Base-by-base conservation (phyloP, 1,140 invertebrate species). In the Melitaea cinxia region DNA sequence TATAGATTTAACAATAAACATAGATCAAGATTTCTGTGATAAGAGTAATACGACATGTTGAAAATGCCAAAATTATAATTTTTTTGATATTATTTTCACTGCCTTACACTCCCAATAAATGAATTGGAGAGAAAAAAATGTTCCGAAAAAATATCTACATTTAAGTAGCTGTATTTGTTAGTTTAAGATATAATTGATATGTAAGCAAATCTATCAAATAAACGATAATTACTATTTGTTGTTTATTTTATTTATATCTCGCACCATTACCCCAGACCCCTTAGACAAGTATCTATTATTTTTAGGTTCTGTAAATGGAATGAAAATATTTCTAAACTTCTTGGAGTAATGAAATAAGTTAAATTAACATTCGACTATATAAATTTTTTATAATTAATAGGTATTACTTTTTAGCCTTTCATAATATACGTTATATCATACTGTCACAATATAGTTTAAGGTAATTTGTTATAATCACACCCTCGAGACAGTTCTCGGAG, bases 161-260 rank as follows among this genome's bases (percentile, higher is more conserved):
- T 62, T 54, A 52, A 37, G 57, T 60, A 60, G 28, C 52, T n/a
- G 23, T 47, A 47, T 47, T 47, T 47, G 12, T 47, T 9, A 47
- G 42, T 47, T 3, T 50, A 35, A 50, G 39, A 59, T 47, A 49
- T 52, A 60, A 23, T 19, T 15, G 57, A 65, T n/a, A 10, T 56
- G 28, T 64, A 64, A 64, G 52, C 17, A 15, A 56, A 37, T 64
- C 42, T 49, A 52, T 49, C 15, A 17, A 65, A 57, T 65, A 37
- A 58, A 37, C 24, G 23, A 35, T 52, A 17, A 65, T 14, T 55
- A 42, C 4, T 23, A 30, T 50, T 15, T 52, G 39, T 23, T 17
- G 50, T 60, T 60, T 35, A 60, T 60, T 60, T 42, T 33, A 30
- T n/a, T n/a, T n/a, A n/a, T n/a, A n/a, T n/a, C n/a, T n/a, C n/a